phyloP scores from a whole-genome alignment of 2,113 vertebrate species.

The Pterophyllum scalare region DNA sequence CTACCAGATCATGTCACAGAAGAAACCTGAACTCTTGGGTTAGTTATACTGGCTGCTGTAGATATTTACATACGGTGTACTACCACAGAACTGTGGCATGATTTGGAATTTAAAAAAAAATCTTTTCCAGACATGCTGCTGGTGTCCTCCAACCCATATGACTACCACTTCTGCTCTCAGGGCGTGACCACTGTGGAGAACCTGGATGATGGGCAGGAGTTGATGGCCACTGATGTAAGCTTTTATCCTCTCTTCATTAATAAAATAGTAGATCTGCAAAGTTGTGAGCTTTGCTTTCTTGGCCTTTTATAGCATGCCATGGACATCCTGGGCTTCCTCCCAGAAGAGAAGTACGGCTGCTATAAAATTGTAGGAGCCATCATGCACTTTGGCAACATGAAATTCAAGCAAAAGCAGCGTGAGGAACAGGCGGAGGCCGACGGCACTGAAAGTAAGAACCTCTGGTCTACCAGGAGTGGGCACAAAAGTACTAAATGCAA shows the following conservation, averaged over 20 bases:
- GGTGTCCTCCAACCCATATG: constrained; percentile 92
- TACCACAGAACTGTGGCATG: not conserved
- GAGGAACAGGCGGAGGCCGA: constrained; percentile 95
- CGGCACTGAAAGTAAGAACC: constrained; percentile 90
- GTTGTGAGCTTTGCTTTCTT: not conserved
- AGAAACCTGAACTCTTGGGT: constrained; percentile 94
- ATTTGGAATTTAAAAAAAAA: too few relatives aligned
- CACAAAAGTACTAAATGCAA: not conserved
- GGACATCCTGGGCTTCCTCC: constrained; percentile 93
- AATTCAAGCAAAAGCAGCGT: constrained; percentile 94
- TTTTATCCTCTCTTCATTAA: not conserved
- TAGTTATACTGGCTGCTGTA: not conserved
- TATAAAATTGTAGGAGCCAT: constrained; percentile 95
- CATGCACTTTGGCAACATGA: constrained; percentile 98
- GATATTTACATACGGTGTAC: not conserved
- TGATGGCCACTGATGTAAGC: constrained; percentile 90
- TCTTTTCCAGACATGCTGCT: constrained; percentile 94
- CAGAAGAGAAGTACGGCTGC: constrained; percentile 90
- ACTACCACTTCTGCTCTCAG: constrained; percentile 97
- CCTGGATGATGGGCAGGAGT: constrained; percentile 89
- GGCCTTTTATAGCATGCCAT: constrained; percentile 86
- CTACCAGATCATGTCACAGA: constrained; percentile 93
- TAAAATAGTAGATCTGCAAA: not conserved
- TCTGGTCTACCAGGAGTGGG: not conserved
- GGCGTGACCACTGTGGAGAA: constrained; percentile 91